Evolutionary conservation across 1,140 invertebrate species (phyloP), one percentile per base, ranked within the genome.

Genomic region (Orchesella cincta): DNA sequence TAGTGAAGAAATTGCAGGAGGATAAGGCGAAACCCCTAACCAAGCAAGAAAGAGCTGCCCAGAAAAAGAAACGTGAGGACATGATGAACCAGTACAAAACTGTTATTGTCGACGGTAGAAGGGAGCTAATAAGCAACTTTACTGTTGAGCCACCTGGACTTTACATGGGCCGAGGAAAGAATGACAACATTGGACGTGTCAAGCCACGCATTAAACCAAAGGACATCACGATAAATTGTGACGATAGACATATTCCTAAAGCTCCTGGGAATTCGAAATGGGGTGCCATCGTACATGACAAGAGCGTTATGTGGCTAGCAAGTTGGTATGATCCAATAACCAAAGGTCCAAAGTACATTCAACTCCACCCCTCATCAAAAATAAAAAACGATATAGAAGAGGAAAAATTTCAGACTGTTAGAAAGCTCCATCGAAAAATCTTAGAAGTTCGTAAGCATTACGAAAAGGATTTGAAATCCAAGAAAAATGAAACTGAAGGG

Each of bases 341-440:
- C n/a, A n/a, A n/a, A n/a, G 31, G 87, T 95, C 94, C 0, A 94
- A 96, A 86, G 99, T 99, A 99, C 87, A 93, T 99, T 36, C 99
- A 99, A 98, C 89, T 99, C 82, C 99, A 99, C 90, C 96, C 98
- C 33, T 96, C 96, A 74, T 99, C 97, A n/a, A 97, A 98, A 86
- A 87, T 99, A 20, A 99, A 99, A 87, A 97, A 97, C 70, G 97
- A 99, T 87, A 99, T 99, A 85, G 98, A 99, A 90, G 98, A 94
- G 93, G 92, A 97, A 84, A 99, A 99, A 84, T 99, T 99, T 87
- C 98, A 99, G 86, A 98, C 92, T 36, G 98, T 98, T 0, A 89
- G 97, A 75, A 92, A 93, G 83, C 87, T 99, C 70, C n/a, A n/a
- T 92, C 93, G 35, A 93, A 94, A 84, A 93, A 93, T 74, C 94